Base-by-base conservation (phyloP, 2,113 vertebrate species). In the Pogonocichla stellata region DNA sequence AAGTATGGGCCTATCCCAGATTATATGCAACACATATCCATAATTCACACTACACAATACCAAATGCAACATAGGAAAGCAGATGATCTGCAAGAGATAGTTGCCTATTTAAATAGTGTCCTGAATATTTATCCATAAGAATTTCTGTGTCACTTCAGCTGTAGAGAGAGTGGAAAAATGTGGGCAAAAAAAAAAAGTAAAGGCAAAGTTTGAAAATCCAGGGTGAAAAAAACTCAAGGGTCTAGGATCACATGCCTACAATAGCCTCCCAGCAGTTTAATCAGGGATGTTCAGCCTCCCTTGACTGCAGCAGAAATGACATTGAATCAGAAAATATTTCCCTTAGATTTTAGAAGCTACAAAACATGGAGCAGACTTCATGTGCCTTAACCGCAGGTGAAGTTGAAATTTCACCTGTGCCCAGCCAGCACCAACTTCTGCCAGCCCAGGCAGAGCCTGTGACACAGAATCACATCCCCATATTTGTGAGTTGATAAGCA, bases 101-200 rank as follows among this genome's bases (percentile, higher is more conserved):
- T 17, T 85, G 23, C 53, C 23, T 79, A 40, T 89, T 84, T 89
- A 70, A 89, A 81, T 36, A 61, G n/a, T 47, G 31, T 66, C 64
- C 65, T 91, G 31, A 74, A 69, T 64, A 75, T 56, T 79, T 69
- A 53, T 50, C 18, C 23, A 26, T 43, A 57, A 48, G 65, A 72
- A 93, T 87, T 87, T 57, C 57, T 20, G 16, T 43, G 23, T n/a
- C 43, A 9, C 57, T 84, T 70, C 36, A 87, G 48, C 28, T 60
- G 25, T 23, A 56, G n/a, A 67, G 5, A 31, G 18, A 50, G 18
- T 57, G 25, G 22, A 20, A 81, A 78, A 85, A 66, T 15, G 1
- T 4, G 26, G 19, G 9, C 1, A n/a, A 56, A 33, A 36, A 61
- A 36, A 61, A 51, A 66, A n/a, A 2, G 5, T 24, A 58, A 80